phyloP scores from a whole-genome alignment of 2,113 vertebrate genomes.

The Notarius lentiginosus region DNA sequence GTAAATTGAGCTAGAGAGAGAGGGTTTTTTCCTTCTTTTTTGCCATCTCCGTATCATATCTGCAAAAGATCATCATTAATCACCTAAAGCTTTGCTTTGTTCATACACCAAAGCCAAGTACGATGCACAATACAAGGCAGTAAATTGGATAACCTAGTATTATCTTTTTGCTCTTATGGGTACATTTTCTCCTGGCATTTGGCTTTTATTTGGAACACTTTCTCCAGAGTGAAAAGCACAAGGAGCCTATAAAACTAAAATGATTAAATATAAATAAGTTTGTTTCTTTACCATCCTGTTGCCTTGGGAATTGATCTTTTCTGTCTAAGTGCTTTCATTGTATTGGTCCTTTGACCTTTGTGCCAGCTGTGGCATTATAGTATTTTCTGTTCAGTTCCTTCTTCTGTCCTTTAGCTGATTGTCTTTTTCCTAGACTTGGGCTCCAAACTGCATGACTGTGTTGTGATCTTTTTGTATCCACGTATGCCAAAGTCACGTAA shows the following conservation, averaged over 20 bases:
- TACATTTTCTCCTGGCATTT: constrained; percentile 6
- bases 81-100: constrained; percentile 32
- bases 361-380: constrained; percentile 24
- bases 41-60: constrained; percentile 16
- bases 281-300: constrained; percentile 13
- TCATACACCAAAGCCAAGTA: constrained; percentile 23
- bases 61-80: constrained; percentile 31
- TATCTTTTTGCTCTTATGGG: background rate
- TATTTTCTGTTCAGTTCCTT: constrained; percentile 21
- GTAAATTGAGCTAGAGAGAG: constrained; percentile 16
- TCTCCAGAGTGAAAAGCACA: constrained; percentile 15
- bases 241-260: background rate
- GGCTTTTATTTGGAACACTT: constrained; percentile 6
- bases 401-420: constrained; percentile 1
- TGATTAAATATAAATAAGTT: background rate
- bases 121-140: background rate
- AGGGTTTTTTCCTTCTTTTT: constrained; percentile 20
- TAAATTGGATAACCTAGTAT: constrained; percentile 28
- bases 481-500: constrained; percentile 8
- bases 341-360: constrained; percentile 14
- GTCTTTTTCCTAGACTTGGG: background rate
- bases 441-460: background rate
- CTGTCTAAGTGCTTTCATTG: constrained; percentile 11
- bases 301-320: constrained; percentile 3
- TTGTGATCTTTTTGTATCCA: background rate